phyloP scores from a whole-genome alignment of 2,888 invertebrate species.

The Machimus rusticus region DNA sequence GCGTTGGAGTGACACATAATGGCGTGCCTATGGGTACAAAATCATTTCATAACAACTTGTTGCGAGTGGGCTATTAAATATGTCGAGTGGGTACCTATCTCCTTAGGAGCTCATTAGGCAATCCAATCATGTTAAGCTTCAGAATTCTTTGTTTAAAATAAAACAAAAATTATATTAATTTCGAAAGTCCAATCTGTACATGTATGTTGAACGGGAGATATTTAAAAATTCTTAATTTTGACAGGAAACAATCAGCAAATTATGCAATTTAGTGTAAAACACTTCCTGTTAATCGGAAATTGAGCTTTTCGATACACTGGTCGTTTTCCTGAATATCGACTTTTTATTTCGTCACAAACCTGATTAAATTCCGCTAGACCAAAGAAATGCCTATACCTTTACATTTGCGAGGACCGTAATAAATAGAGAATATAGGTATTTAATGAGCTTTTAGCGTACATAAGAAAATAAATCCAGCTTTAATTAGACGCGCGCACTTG shows the following conservation, averaged over 20 bases:
- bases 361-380: background rate
- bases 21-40: background rate
- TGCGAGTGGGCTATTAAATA: background rate
- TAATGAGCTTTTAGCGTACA: background rate
- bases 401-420: background rate
- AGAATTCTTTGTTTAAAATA: background rate
- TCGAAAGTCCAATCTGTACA: background rate
- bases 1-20: background rate
- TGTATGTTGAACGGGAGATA: background rate
- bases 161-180: background rate
- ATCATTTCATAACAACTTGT: background rate
- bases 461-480: background rate
- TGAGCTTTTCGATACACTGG: background rate
- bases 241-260: background rate
- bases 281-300: background rate
- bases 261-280: background rate
- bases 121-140: background rate
- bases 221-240: background rate
- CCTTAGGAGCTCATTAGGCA: background rate
- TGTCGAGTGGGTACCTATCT: background rate
- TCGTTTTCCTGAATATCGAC: background rate
- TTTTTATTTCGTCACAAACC: background rate
- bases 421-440: background rate
- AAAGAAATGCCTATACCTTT: background rate
- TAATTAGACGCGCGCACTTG: background rate